These are phyloP conservation scores for Hucho hucho DNA, from an alignment of 2,113 vertebrate species.

Conservation along the genomic window DNA sequence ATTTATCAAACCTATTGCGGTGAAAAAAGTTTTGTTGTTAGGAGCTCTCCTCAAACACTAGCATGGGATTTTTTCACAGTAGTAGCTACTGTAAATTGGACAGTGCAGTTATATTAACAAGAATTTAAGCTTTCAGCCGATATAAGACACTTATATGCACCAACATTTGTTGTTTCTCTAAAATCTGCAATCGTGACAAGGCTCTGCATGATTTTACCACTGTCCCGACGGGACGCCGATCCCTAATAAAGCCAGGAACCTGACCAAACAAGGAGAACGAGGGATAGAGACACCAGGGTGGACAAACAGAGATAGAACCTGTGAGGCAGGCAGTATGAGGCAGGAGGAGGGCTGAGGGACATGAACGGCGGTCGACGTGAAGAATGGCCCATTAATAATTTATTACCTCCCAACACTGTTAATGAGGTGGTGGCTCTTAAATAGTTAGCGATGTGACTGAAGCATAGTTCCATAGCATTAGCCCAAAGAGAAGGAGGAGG, in stretches of 20 bases:
- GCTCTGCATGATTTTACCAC: no score
- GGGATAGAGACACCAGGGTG: neutral
- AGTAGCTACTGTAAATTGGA: no score
- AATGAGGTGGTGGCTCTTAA: conserved; percentile 76
- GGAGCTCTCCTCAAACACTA: no score
- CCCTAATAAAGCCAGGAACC: conserved; percentile 22
- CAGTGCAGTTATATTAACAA: no score
- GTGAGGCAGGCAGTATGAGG: neutral
- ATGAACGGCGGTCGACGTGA: conserved; percentile 28
- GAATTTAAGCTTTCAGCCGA: no score
- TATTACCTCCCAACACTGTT: conserved; percentile 71
- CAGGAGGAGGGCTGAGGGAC: neutral
- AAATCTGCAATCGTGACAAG: no score
- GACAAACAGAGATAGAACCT: neutral
- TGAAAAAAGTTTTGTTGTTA: no score
- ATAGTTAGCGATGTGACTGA: conserved; percentile 75
- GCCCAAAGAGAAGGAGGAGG: conserved; percentile 60
- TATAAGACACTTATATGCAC: no score
- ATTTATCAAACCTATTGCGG: no score
- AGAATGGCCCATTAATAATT: conserved; percentile 77
- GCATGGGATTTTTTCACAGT: no score
- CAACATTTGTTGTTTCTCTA: no score
- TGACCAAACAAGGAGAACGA: conserved; percentile 8
- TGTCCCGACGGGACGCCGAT: no score
- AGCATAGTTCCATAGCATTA: conserved; percentile 72